Percentiles rank a stretch among this genome's conserved stretches.
Evolutionary conservation across 2,797 vertebrate genomes (phyloP).

Genomic region (Naso thynnoides): DNA sequence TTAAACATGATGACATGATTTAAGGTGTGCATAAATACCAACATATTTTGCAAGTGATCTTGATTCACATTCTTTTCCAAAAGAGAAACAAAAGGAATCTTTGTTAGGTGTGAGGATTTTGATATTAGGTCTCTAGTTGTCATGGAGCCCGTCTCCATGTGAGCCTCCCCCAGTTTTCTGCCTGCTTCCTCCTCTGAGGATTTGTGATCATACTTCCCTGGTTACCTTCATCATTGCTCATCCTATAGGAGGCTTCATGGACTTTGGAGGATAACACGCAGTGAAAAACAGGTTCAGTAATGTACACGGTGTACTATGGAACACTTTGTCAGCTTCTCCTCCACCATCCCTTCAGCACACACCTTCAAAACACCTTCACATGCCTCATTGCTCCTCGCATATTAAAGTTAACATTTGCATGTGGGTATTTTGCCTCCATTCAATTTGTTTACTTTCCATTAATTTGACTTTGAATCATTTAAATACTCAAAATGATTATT

Average conservation of each 20-base stretch:
- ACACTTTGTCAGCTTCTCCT: not conserved
- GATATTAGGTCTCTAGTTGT: slow-evolving; percentile 21
- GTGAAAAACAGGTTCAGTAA: slow-evolving; percentile 72
- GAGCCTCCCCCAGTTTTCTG: slow-evolving; percentile 36
- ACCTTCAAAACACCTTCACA: not conserved
- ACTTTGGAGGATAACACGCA: slow-evolving; percentile 55
- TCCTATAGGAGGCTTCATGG: slow-evolving; percentile 54
- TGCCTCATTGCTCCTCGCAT: not conserved
- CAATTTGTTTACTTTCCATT: slow-evolving; percentile 2
- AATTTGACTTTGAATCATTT: slow-evolving; percentile 47
- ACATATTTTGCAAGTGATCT: not conserved
- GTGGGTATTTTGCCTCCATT: slow-evolving; percentile 2
- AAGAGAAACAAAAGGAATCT: too few species aligned
- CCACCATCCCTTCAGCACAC: not conserved
- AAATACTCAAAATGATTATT: not conserved
- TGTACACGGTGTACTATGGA: slow-evolving; percentile 10
- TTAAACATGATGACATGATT: slow-evolving; percentile 12
- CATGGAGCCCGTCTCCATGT: slow-evolving; percentile 66
- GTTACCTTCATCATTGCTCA: slow-evolving; percentile 54
- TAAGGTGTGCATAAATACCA: not conserved
- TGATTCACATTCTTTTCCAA: not conserved
- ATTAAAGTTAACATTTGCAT: slow-evolving; percentile 36
- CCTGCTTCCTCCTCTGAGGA: slow-evolving; percentile 64
- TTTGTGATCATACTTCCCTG: slow-evolving; percentile 46
- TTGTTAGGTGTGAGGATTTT: not conserved